Percentiles rank a stretch among this genome's conserved stretches.
These are phyloP conservation scores for Chaitophorus viminalis DNA, from an alignment of 2,888 invertebrate species.

Conservation along the genomic window DNA sequence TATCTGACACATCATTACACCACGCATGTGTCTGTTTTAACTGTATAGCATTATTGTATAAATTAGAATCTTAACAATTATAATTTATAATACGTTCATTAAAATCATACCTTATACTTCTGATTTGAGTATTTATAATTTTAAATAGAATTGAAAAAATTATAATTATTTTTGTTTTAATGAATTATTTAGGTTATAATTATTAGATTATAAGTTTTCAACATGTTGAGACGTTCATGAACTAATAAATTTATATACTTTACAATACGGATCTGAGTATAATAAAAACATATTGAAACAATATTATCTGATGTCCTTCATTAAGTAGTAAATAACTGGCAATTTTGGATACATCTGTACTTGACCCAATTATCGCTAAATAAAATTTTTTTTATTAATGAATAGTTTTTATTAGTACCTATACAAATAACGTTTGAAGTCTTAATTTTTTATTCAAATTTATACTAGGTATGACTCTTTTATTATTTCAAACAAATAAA, in stretches of 20 bases:
- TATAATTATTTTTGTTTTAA: not conserved
- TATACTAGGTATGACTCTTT: not conserved
- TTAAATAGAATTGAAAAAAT: not conserved
- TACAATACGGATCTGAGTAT: conserved; percentile 3
- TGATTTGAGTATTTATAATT: not conserved
- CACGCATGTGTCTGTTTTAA: no score
- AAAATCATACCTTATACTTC: not conserved
- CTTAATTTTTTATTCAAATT: not conserved
- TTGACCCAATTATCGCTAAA: conserved; percentile 9
- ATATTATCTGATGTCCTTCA: conserved; percentile 31
- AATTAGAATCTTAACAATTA: no score
- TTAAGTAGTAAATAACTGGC: not conserved
- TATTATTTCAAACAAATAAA: not conserved
- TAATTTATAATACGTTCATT: no score
- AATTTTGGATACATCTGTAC: not conserved
- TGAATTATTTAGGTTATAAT: not conserved
- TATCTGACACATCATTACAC: no score
- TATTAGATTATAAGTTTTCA: not conserved
- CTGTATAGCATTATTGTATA: no score
- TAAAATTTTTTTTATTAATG: not conserved
- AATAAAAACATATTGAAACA: conserved; percentile 23
- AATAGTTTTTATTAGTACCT: not conserved
- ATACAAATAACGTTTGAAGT: not conserved
- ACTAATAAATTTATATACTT: not conserved
- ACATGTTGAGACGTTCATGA: not conserved